phyloP scores from a whole-genome alignment of 2,113 vertebrate species.

The Propithecus coquereli region DNA sequence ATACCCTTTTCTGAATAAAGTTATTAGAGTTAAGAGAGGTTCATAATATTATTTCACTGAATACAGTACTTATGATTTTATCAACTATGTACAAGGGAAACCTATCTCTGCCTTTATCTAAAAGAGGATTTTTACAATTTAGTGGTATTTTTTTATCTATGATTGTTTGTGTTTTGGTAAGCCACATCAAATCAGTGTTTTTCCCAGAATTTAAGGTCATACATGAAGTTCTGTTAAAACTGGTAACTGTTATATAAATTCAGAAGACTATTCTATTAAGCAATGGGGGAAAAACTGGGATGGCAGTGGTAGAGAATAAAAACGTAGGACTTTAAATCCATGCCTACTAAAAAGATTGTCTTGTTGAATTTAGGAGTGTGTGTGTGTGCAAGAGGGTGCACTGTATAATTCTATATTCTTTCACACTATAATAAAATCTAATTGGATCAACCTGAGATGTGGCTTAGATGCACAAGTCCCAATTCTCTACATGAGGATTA shows the following conservation, averaged over 20 bases:
- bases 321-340: not conserved
- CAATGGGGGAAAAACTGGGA: not conserved
- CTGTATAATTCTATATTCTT: not conserved
- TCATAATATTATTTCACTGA: not conserved
- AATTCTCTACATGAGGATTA: not conserved
- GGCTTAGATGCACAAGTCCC: not conserved
- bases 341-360: not conserved
- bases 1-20: not conserved
- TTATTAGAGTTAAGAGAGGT: not conserved
- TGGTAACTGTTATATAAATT: not conserved
- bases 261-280: not conserved
- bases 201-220: not conserved
- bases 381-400: not conserved
- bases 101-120: not conserved
- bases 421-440: not conserved
- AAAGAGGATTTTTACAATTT: not conserved
- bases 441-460: not conserved
- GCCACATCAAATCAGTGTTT: not conserved
- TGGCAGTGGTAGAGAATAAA: not conserved
- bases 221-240: not conserved
- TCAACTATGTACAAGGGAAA: not conserved
- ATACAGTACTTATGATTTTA: not conserved
- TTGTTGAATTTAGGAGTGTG: not conserved
- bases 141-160: not conserved
- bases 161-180: not conserved